Base-by-base conservation (phyloP, 2,113 vertebrate species). In the Pterocles orientalis region DNA sequence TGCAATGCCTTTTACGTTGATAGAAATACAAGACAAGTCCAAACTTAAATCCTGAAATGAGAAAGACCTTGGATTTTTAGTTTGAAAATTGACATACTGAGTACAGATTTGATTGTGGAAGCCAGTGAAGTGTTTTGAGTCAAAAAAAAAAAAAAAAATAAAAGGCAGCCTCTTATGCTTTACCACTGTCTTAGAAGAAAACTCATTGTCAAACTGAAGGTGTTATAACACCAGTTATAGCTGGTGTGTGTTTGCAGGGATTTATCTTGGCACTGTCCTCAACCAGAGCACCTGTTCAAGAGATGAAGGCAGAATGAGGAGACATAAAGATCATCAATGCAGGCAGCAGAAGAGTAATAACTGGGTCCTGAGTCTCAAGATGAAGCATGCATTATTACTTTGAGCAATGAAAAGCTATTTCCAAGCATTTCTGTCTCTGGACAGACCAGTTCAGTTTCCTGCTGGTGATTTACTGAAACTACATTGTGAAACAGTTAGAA, bases 281-380 rank as follows among this genome's bases (percentile, higher is more conserved):
- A n/a, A 13, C 13, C 14, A 61, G 13, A 9, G 45, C 21, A 18
- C 6, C 0, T 7, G 16, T 12, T 64, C 26, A 29, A 26, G 33
- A 65, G 29, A 33, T 66, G 18, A 36, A 61, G 51, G 28, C 21
- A 78, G 47, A 45, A 41, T 39, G 26, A 64, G 29, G 28, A 31
- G 24, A 61, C 14, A 1, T 21, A 29, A 51, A 31, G 18, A 41
- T 39, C 15, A 14, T 25, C 33, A 53, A 0, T 25, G 31, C 31
- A 58, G 31, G 50, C 36, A 58, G 60, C 15, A 34, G 29, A 28
- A 60, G 10, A 51, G 23, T 19, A 13, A 29, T 64, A 72, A 51
- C 16, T 21, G 6, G 12, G 14, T 43, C 26, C 10, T 24, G 12
- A 79, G 9, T 34, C 31, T 78, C 26, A 33, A 41, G 54, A 19